Base-by-base conservation (phyloP, 2,888 invertebrate genomes). In the Pristionchus maxplancki region DNA sequence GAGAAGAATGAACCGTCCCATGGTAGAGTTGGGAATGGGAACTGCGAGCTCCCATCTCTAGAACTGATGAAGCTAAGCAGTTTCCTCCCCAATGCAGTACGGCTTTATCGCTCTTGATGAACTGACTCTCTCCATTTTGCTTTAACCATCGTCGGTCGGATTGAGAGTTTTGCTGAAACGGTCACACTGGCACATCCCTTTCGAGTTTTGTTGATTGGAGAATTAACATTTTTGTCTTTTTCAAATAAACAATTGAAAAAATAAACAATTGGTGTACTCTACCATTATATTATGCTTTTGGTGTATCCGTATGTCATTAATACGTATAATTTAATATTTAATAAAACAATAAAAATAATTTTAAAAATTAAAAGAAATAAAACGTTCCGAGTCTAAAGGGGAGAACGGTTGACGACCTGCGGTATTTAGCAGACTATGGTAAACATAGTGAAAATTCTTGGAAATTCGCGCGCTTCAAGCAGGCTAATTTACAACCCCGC, bases 391-490 rank as follows among this genome's bases (percentile, higher is more conserved):
- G 67, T n/a, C 31, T 15, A 4, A 13, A 34, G 1, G 9, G n/a
- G 34, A 78, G 28, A 31, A 83, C 82, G 53, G 53, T 53, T 9
- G 53, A 83, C 24, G 20, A 2, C 44, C 58, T 58, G 11, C 37
- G 31, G 31, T 62, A 1, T 11, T 84, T 84, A 84, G 37, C 84
- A n/a, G 9, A 0, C 5, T 50, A 8, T 50, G 82, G 34, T 83
- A 58, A 58, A n/a, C 58, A 58, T 58, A 58, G 58, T 24, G 58
- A 58, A 58, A 53, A 58, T 24, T 58, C 58, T n/a, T 58, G 24
- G n/a, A 58, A 53, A 58, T 83, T 53, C 82, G 84, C 84, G 84
- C 84, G 84, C 84, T 84, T 58, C n/a, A 13, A 34, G 81, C 31
- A 1, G 20, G 50, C 44, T 44, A 44, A 50, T 81, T 50, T 81